A percentile compares a stretch with the other conserved stretches of the same genome.
Conservation (phyloP, 2,888 invertebrate species). For the Ichneumoninae sp. region DNA sequence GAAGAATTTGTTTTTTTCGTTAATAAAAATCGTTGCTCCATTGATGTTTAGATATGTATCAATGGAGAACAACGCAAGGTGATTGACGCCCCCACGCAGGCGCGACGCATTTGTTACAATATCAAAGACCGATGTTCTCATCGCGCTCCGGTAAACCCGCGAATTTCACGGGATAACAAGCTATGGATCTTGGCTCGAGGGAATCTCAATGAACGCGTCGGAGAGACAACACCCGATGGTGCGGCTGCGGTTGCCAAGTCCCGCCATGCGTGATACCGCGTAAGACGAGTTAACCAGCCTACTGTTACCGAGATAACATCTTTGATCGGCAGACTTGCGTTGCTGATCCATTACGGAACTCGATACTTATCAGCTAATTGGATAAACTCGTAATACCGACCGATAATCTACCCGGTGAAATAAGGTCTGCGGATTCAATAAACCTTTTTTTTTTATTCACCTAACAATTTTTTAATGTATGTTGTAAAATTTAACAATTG, state of each 20-base stretch:
- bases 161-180: conserved; percentile 41
- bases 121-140: conserved; percentile 5
- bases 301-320: conserved; percentile 21
- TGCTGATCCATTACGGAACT: not conserved
- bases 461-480: no score
- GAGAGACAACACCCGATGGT: conserved; percentile 18
- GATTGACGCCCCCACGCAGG: not conserved
- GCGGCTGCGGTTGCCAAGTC: conserved; percentile 50
- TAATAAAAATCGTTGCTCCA: not conserved
- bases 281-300: conserved; percentile 16
- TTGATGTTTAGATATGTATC: not conserved
- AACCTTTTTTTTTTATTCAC: no score
- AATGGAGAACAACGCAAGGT: not conserved
- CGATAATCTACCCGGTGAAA: no score
- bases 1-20: not conserved
- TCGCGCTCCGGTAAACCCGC: not conserved
- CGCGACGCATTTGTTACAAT: not conserved
- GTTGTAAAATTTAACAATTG: no score
- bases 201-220: conserved; percentile 54
- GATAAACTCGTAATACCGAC: conserved; percentile 1
- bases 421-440: no score
- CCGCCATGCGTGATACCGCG: conserved; percentile 3
- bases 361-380: conserved; percentile 2
- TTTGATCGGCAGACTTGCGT: conserved; percentile 10
- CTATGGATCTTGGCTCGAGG: conserved; percentile 45